Evolutionary conservation across 1,140 invertebrate species (phyloP), one percentile per base, ranked within the genome.

Genomic region (Thaumatotibia leucotreta): DNA sequence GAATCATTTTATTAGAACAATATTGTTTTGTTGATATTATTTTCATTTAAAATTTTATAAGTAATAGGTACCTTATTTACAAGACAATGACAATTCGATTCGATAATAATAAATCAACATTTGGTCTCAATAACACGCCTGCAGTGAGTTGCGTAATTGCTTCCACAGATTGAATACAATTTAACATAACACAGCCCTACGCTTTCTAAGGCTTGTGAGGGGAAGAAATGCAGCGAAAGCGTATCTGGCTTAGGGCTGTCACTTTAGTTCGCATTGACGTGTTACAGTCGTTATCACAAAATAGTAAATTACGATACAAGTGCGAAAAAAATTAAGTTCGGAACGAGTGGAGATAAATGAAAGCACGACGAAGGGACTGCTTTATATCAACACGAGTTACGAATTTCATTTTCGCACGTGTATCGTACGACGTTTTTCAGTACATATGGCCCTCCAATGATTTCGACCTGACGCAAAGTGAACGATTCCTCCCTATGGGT

Each of bases 161-260:
- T 58, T 58, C 24, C 52, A 27, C 52, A 29, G 52, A 58, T 58
- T 58, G 52, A 58, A 58, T 58, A 27, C 52, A 58, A 45, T 58
- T 58, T 58, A 52, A 52, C 50, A 52, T 52, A 52, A 52, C 50
- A 52, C n/a, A 58, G 52, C 52, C 52, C 52, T 58, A 58, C 23
- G 50, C 50, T 52, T 52, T n/a, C 50, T 27, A 11, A 52, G 22
- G 22, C 39, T 11, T 5, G 35, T 8, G 52, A 58, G 52, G 52
- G 52, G 52, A 58, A 58, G 52, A 31, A 58, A 1, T 31, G 52
- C 52, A 31, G 52, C 24, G 52, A 58, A 58, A 58, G 52, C 52
- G 52, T 58, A 14, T 58, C n/a, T 24, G 24, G 24, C 11, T 58
- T 31, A 58, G 11, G 24, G 27, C 8, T 20, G 11, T 8, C 52